Percentiles rank a stretch among this genome's conserved stretches.
Evolutionary conservation across 2,797 vertebrate species (phyloP).

Genomic region (Lacerta viridis): DNA sequence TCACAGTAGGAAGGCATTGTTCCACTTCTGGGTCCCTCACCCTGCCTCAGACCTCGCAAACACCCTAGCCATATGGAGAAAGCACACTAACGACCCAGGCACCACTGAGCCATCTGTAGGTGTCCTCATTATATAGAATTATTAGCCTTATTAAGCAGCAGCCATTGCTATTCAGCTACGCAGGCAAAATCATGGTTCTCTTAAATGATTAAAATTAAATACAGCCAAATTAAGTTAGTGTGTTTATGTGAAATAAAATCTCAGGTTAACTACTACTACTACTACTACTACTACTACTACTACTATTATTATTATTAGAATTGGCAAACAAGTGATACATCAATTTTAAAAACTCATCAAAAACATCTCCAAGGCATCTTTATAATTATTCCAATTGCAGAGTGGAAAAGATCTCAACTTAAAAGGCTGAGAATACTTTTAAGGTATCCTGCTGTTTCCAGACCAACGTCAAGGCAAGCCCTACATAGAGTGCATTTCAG

Average conservation of each 20-base stretch:
- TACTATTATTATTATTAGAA: too few relatives aligned
- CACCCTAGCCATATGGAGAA: not conserved
- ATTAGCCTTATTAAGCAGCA: slow-evolving; percentile 5
- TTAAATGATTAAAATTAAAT: slow-evolving; percentile 7
- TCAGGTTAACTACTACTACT: not conserved
- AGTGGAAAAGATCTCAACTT: too few relatives aligned
- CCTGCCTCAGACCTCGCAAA: not conserved
- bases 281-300: too few relatives aligned
- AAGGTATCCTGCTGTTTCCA: too few relatives aligned
- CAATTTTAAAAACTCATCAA: too few relatives aligned
- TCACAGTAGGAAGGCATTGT: not conserved
- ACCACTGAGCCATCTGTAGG: not conserved
- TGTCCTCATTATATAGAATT: not conserved
- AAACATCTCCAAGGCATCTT: too few relatives aligned
- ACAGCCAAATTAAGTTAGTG: slow-evolving; percentile 11
- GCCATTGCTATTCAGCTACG: not conserved
- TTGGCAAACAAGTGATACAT: too few relatives aligned
- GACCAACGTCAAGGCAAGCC: too few relatives aligned
- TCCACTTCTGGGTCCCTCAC: not conserved
- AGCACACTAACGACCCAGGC: not conserved
- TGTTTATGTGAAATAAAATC: slow-evolving; percentile 29
- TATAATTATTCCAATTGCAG: too few relatives aligned
- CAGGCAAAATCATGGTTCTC: not conserved
- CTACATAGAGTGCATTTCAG: too few relatives aligned
- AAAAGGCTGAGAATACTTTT: too few relatives aligned